Conservation (phyloP, 92 coral and sea anemone species). For the Muricea muricata region DNA sequence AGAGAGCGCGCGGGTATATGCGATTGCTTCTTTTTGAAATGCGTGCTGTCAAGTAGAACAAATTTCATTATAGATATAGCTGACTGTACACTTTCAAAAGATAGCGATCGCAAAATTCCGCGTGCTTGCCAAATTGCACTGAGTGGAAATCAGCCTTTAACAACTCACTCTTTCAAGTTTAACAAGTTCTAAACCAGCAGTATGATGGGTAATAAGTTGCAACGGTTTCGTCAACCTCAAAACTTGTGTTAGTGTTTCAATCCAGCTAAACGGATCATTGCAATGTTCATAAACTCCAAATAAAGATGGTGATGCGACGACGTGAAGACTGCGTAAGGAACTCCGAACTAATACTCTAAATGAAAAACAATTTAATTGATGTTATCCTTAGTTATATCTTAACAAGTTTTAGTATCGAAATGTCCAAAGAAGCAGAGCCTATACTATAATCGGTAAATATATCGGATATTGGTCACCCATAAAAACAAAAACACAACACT, state of each 20-base stretch:
- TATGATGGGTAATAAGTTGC: conserved; percentile 64
- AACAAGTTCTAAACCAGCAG: conserved; percentile 83
- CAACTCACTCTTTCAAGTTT: conserved; percentile 84
- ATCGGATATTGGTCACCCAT: too few relatives aligned
- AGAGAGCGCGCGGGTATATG: too few relatives aligned
- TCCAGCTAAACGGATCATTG: conserved; percentile 54
- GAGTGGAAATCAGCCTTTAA: too few relatives aligned
- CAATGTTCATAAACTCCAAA: conserved; percentile 61
- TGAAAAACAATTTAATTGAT: neutral
- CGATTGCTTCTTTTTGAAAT: too few relatives aligned
- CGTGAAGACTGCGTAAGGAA: conserved; percentile 76
- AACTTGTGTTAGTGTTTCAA: conserved; percentile 22
- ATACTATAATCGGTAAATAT: too few relatives aligned
- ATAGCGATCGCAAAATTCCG: too few relatives aligned
- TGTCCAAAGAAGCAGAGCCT: too few relatives aligned
- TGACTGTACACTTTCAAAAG: too few relatives aligned
- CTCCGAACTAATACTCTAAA: conserved; percentile 89
- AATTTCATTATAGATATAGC: too few relatives aligned
- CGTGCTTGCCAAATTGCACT: too few relatives aligned
- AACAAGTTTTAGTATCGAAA: neutral
- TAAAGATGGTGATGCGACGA: conserved; percentile 69
- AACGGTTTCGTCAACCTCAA: conserved; percentile 46
- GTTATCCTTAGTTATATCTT: neutral
- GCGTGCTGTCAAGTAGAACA: too few relatives aligned
- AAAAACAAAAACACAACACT: too few relatives aligned